Evolutionary conservation across 2,797 vertebrate species (phyloP), one percentile per base, ranked within the genome.

Genomic region (Spea hammondii): DNA sequence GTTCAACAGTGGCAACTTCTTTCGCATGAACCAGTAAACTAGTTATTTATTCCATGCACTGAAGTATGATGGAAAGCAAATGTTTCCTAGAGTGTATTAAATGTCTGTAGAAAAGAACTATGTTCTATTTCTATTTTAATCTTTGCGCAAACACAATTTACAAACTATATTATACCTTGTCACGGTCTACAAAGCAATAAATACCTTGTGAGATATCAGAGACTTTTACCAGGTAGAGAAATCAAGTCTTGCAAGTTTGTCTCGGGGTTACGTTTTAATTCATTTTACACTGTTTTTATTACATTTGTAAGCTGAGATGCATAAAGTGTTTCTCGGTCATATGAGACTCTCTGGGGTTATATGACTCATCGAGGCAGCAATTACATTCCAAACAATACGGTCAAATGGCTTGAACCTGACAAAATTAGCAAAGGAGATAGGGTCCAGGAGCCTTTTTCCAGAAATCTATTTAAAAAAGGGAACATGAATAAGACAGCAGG

Each of bases 351-450:
- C 0, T 0, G 10, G 64, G 46, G 12, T 74, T 70, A 0, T 0
- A 76, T 85, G 85, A 87, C 74, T 88, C 84, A 87, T 84, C 88
- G 87, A 89, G 62, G 67, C 86, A 83, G 77, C 57, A 89, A 86
- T 85, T 88, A 86, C 67, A 79, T 86, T 50, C 3, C 84, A 87
- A 83, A 85, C 73, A 84, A 85, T 83, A 77, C 12, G 77, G 82
- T 82, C 79, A 88, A 86, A 88, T 88, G 82, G 85, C 78, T 79
- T 84, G 64, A 82, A 81, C 79, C 76, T 87, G 76, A 83, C 73
- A 83, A 82, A 88, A 77, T 74, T 72, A 60, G 9, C 76, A 57
- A 45, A 84, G 72, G 84, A 78, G 76, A 55, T 48, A 66, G 80
- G 2, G 6, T 12, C 73, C 76, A 79, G 13, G 54, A 64, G 59